A percentile compares a stretch with the other conserved stretches of the same genome.
These are phyloP conservation scores for Lysandra coridon DNA, from an alignment of 2,888 invertebrate species.

Conservation along the genomic window DNA sequence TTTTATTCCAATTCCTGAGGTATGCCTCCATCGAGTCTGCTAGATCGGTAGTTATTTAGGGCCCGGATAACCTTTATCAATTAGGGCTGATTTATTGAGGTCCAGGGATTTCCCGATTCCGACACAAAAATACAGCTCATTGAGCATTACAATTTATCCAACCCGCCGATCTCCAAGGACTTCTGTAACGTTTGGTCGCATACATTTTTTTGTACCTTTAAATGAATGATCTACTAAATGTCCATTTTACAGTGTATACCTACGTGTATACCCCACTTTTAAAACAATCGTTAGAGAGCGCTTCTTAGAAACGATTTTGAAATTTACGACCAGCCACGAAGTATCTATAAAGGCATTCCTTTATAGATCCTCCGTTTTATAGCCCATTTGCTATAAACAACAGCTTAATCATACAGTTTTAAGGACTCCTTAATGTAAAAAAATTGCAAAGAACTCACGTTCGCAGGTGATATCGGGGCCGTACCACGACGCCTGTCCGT, in stretches of 20 bases:
- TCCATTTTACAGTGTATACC: no score
- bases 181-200: not conserved
- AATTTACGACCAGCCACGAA: no score
- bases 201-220: no score
- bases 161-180: not conserved
- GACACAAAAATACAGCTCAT: not conserved
- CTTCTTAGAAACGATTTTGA: no score
- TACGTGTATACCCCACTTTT: no score
- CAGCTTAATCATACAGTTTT: no score
- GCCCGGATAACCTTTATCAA: slow-evolving; percentile 21
- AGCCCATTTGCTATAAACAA: no score
- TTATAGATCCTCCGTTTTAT: no score
- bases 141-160: not conserved
- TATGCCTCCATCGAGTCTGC: not conserved
- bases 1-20: not conserved
- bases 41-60: not conserved
- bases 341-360: no score
- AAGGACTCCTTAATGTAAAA: no score
- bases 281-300: no score
- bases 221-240: no score
- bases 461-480: slow-evolving; percentile 98
- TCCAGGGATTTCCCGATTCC: slow-evolving; percentile 5
- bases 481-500: slow-evolving; percentile 95
- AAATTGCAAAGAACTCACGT: slow-evolving; percentile 81
- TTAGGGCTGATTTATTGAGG: slow-evolving; percentile 15